Base-by-base conservation (phyloP, 2,888 invertebrate genomes). In the Micoletzkya japonica region DNA sequence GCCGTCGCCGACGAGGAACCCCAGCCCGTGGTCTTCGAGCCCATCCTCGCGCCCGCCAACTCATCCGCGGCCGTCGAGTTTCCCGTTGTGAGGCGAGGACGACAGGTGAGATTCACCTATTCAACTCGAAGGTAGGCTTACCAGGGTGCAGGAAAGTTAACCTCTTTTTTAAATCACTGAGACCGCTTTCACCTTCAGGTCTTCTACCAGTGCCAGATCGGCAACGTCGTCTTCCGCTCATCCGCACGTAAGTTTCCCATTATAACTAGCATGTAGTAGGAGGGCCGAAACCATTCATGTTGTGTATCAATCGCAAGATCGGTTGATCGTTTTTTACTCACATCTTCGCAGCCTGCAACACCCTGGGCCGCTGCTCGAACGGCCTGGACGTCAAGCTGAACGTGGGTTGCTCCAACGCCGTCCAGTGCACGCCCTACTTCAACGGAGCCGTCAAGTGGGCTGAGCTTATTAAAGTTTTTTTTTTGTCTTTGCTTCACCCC, bases 381-480 rank as follows among this genome's bases (percentile, higher is more conserved):
- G 36, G 36, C 17, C 4, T 10, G 17, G 39, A 64, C 52, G 14
- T 52, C 52, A 64, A 64, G 7, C 36, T 83, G 54, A 76, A 78
- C 37, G 77, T 79, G 4, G 81, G 75, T 2, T 83, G 83, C 60
- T 70, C 71, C 7, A 66, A 69, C 20, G 76, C 80, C 1, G 71
- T 69, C 24, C 80, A 84, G 58, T 84, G 84, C 70, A 76, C 79
- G 17, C 78, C 79, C 6, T 83, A 78, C 64, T 64, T 52, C 64
- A 36, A 50, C 4, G 64, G 64, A 64, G 50, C 64, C 34, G 64
- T 64, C 50, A 64, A 52, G 64, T 50, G 44, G 10, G 44, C 10
- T 44, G 44, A 44, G 20, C 20, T 14, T 44, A 14, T 44, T 44
- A 44, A 14, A 14, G 10, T 44, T 14, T 44, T 44, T 10, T n/a